A percentile compares a stretch with the other conserved stretches of the same genome.
Conservation (phyloP, 1,140 invertebrate genomes). For the Hesperophylax magnus region DNA sequence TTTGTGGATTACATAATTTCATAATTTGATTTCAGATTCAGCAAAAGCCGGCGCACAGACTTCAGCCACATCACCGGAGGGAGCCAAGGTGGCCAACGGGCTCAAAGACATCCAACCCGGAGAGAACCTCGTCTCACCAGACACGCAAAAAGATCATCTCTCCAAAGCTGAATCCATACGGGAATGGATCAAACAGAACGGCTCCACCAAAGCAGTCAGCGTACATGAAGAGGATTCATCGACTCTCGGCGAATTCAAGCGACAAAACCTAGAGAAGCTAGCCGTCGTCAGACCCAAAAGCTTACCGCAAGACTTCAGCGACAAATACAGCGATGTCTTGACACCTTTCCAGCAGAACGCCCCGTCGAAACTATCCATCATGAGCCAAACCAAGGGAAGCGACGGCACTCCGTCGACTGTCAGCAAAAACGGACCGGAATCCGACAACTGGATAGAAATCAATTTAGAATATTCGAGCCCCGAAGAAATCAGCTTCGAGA, state of each 20-base stretch:
- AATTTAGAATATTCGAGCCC: slow-evolving; percentile 71
- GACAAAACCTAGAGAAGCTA: slow-evolving; percentile 45
- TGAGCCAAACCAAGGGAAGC: slow-evolving; percentile 48
- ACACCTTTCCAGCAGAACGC: slow-evolving; percentile 54
- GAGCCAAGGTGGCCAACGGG: slow-evolving; percentile 34
- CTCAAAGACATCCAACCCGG: slow-evolving; percentile 32
- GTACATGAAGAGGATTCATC: slow-evolving; percentile 29
- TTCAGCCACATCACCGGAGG: neutral
- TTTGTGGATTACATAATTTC: neutral
- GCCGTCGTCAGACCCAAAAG: slow-evolving; percentile 50
- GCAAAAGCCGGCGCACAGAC: neutral
- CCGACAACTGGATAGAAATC: slow-evolving; percentile 72
- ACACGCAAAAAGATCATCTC: slow-evolving; percentile 40
- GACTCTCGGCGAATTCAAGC: slow-evolving; percentile 29
- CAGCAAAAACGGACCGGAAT: slow-evolving; percentile 58
- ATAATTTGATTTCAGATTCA: slow-evolving; percentile 21
- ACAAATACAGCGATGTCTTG: slow-evolving; percentile 55
- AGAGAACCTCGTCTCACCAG: slow-evolving; percentile 25
- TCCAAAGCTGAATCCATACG: slow-evolving; percentile 51
- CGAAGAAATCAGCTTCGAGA: slow-evolving; percentile 70
- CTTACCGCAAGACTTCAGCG: slow-evolving; percentile 55
- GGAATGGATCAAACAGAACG: slow-evolving; percentile 55
- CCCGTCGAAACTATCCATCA: slow-evolving; percentile 39
- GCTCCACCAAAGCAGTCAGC: slow-evolving; percentile 43
- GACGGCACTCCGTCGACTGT: slow-evolving; percentile 50